phyloP scores from a whole-genome alignment of 2,797 vertebrate genomes.

The Thaleichthys pacificus region DNA sequence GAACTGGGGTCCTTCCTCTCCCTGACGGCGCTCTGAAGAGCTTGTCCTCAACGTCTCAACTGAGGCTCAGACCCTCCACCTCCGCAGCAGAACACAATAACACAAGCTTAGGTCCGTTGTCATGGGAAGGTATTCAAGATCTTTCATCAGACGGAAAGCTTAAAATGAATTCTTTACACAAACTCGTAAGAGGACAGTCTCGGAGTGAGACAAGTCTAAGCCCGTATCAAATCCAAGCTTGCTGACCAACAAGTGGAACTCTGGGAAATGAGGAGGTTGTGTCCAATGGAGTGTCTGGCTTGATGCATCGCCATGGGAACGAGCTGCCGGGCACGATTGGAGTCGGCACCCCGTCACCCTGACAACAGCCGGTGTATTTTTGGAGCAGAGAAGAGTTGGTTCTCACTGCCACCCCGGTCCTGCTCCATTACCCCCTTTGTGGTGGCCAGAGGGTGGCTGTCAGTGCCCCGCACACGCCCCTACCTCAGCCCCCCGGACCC shows the following conservation, averaged over 20 bases:
- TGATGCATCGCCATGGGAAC: constrained; percentile 37
- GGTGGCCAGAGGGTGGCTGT: constrained; percentile 52
- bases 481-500: not conserved
- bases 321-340: constrained; percentile 18
- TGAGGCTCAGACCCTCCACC: too few relatives aligned
- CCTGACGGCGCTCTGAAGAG: not conserved
- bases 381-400: constrained; percentile 58
- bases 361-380: constrained; percentile 67
- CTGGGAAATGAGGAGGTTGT: constrained; percentile 20
- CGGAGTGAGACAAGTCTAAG: constrained; percentile 31
- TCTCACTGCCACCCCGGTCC: constrained; percentile 51
- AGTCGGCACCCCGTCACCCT: constrained; percentile 47
- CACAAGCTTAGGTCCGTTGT: too few relatives aligned
- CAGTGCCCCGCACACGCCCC: constrained; percentile 52
- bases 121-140: not conserved
- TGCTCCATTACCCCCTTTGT: constrained; percentile 71
- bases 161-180: constrained; percentile 53
- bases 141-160: constrained; percentile 34
- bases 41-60: too few relatives aligned
- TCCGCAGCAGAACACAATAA: too few relatives aligned
- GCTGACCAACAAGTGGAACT: constrained; percentile 36
- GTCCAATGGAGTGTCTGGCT: constrained; percentile 9
- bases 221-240: constrained; percentile 25
- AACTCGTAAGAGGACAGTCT: constrained; percentile 27
- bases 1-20: constrained; percentile 14